Evolutionary conservation across 2,888 invertebrate genomes (phyloP), one percentile per base, ranked within the genome.

Genomic region (Petrolisthes manimaculis): DNA sequence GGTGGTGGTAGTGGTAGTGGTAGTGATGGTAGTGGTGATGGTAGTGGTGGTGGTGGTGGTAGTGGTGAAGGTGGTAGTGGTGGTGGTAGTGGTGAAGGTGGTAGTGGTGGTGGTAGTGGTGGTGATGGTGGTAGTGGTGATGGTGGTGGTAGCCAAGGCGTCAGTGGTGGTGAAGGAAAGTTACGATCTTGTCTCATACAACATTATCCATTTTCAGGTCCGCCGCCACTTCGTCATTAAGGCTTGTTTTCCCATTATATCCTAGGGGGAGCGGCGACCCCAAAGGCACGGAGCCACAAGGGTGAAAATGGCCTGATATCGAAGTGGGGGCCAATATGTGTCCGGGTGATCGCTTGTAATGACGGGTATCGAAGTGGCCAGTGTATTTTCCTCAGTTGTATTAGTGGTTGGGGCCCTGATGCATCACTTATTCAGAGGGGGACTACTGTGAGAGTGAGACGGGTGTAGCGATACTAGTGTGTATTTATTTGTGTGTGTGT

Each of bases 341-440:
- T 83, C 83, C 14, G 24, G 74, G 21, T 54, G 71, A 83, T 83
- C 55, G 83, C 55, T 12, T 53, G 21, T 83, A 83, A 83, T 83
- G 74, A 83, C 37, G 75, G 83, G 83, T 83, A 83, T 83, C 74
- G 83, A 55, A 83, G 51, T 74, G 75, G 75, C 69, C n/a, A n/a
- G 75, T 83, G 75, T 83, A 83, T 83, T 75, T 83, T 83, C 75
- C 74, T 67, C 51, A 56, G 71, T 83, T 21, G 74, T 75, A 83
- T 83, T 83, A 83, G 51, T 4, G 75, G 83, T 14, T 67, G 51
- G 74, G 75, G 24, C 5, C 83, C 55, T 83, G 83, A 75, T 75
- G 24, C 83, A 83, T 83, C 75, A 83, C 75, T 83, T 83, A 83
- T 83, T 75, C 83, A 75, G n/a, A n/a, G n/a, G n/a, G n/a, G n/a